Conservation (phyloP, 2,888 invertebrate genomes). For the Noctua fimbriata region DNA sequence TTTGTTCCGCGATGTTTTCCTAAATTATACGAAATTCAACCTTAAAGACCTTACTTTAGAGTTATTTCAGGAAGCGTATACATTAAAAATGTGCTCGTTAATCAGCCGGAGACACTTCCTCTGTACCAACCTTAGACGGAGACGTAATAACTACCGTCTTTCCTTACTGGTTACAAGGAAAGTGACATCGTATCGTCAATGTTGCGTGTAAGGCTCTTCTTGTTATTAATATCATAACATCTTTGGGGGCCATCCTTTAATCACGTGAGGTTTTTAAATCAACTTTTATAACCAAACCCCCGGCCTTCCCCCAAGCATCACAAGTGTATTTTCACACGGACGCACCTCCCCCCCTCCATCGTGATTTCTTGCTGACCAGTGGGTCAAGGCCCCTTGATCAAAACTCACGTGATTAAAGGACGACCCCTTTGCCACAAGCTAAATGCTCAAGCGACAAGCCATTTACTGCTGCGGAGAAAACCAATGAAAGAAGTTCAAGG, state of each 20-base stretch:
- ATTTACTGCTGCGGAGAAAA: neutral
- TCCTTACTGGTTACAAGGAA: constrained; percentile 59
- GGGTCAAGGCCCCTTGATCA: too few relatives aligned
- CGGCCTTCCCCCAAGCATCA: too few relatives aligned
- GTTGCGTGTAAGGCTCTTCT: constrained; percentile 17
- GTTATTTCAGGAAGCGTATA: constrained; percentile 44
- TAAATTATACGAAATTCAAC: constrained; percentile 20
- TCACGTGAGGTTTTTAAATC: neutral
- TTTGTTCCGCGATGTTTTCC: constrained; percentile 9
- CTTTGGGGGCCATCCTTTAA: neutral
- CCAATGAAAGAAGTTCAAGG: neutral
- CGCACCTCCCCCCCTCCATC: too few relatives aligned
- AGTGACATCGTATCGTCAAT: constrained; percentile 34
- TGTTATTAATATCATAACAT: constrained; percentile 2
- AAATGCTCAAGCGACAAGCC: neutral
- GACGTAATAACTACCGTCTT: constrained; percentile 26
- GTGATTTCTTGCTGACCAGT: too few relatives aligned
- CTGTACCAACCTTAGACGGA: constrained; percentile 38
- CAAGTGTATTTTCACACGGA: too few relatives aligned
- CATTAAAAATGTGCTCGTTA: constrained; percentile 28
- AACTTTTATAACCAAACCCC: too few relatives aligned
- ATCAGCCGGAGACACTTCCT: constrained; percentile 45
- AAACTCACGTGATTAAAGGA: too few relatives aligned
- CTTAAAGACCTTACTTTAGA: constrained; percentile 18
- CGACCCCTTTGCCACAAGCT: neutral